phyloP scores from a whole-genome alignment of 1,140 invertebrate species.

The Drosophila watanabei region DNA sequence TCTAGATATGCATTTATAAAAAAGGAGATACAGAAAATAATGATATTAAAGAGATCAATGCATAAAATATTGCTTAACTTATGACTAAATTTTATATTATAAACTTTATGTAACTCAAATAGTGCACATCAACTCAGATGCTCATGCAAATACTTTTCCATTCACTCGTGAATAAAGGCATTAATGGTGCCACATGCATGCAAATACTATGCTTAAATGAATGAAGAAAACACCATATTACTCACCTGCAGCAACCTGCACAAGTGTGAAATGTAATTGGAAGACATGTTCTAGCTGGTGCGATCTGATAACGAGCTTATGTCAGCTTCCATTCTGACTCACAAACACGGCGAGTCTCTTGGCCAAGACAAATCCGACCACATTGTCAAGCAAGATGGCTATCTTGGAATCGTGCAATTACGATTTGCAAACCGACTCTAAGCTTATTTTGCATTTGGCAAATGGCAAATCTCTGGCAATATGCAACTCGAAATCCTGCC shows the following conservation, averaged over 20 bases:
- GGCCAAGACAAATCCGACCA: slow-evolving; percentile 42
- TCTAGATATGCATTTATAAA: too few species aligned
- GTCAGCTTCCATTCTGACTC: slow-evolving; percentile 49
- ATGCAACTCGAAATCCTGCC: not conserved
- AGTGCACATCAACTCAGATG: not conserved
- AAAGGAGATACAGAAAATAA: too few species aligned
- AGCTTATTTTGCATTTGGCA: slow-evolving; percentile 7
- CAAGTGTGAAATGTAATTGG: slow-evolving; percentile 16
- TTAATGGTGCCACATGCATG: slow-evolving; percentile 6
- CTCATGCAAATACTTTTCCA: slow-evolving; percentile 2
- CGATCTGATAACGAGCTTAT: slow-evolving; percentile 42
- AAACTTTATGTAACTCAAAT: not conserved
- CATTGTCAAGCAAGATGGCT: slow-evolving; percentile 37
- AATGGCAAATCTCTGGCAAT: not conserved
- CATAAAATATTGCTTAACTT: not conserved
- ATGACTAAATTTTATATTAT: not conserved
- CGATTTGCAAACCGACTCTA: slow-evolving; percentile 5
- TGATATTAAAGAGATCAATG: too few species aligned
- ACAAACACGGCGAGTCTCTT: not conserved
- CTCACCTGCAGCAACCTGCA: slow-evolving; percentile 28
- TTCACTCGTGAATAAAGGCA: not conserved
- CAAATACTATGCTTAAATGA: slow-evolving; percentile 9
- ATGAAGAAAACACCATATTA: slow-evolving; percentile 22
- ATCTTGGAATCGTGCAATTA: slow-evolving; percentile 24
- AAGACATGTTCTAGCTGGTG: slow-evolving; percentile 21